Evolutionary conservation across 2,888 invertebrate species (phyloP).

Genomic region (Pachymerium ferrugineum): DNA sequence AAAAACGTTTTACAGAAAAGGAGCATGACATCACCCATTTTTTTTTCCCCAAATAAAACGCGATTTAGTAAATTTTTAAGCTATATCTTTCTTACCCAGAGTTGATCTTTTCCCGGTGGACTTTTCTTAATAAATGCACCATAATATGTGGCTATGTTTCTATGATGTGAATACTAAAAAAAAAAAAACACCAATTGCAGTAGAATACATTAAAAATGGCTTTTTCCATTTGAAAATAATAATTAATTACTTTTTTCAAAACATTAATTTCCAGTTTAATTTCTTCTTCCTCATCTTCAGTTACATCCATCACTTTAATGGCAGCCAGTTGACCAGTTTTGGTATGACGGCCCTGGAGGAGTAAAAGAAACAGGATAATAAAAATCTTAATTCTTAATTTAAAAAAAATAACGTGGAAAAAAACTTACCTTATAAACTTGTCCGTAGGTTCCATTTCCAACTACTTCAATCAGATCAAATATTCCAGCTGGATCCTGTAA

Average conservation of each 20-base stretch:
- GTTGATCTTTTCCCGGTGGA: slow-evolving; percentile 95
- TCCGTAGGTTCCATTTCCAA: slow-evolving; percentile 99
- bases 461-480: slow-evolving; percentile 99
- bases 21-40: not conserved
- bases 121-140: slow-evolving; percentile 99
- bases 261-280: slow-evolving; percentile 99
- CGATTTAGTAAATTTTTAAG: too few species aligned
- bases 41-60: too few species aligned
- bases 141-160: slow-evolving; percentile 99
- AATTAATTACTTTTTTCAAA: slow-evolving; percentile 68
- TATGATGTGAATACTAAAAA: slow-evolving; percentile 85
- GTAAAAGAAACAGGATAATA: too few species aligned
- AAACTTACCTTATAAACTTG: slow-evolving; percentile 93
- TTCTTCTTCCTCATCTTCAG: slow-evolving; percentile 99
- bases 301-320: slow-evolving; percentile 99
- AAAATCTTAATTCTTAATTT: slow-evolving; percentile 32
- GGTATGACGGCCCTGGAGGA: slow-evolving; percentile 87
- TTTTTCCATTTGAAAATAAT: slow-evolving; percentile 24
- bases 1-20: not conserved
- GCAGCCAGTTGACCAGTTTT: slow-evolving; percentile 99
- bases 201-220: not conserved
- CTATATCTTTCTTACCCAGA: slow-evolving; percentile 81
- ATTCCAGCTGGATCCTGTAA: slow-evolving; percentile 96
- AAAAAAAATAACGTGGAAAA: not conserved
- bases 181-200: slow-evolving; percentile 34